Conservation (phyloP, 1,140 invertebrate species). For the Vollenhovia emeryi region DNA sequence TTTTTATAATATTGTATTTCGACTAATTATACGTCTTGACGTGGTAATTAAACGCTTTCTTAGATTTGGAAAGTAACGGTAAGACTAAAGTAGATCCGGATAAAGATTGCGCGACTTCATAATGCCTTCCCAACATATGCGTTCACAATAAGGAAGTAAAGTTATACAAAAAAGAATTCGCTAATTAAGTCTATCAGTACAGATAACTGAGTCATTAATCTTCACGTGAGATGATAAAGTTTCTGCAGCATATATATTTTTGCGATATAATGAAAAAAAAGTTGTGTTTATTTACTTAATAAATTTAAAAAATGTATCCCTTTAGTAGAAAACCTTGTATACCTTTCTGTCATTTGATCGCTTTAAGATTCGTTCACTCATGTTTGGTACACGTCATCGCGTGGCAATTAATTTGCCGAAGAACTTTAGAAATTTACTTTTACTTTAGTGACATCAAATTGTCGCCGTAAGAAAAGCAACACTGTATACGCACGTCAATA, state of each 20-base stretch:
- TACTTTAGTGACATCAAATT: background rate
- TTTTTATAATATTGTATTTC: background rate
- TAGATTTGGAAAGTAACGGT: conserved; percentile 23
- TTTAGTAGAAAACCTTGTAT: background rate
- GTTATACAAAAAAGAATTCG: conserved; percentile 19
- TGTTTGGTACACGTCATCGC: no score
- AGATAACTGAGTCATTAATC: background rate
- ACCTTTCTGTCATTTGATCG: background rate
- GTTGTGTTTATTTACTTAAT: background rate
- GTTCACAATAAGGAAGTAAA: conserved; percentile 11
- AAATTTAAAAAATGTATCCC: background rate
- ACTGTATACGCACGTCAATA: background rate
- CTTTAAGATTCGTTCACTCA: background rate
- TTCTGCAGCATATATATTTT: background rate
- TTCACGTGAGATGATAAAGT: background rate
- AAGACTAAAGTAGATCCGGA: background rate
- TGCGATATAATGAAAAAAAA: background rate
- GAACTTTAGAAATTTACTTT: background rate
- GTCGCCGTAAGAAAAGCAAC: background rate
- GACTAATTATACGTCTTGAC: background rate
- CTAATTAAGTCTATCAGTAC: conserved; percentile 25
- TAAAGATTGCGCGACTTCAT: background rate
- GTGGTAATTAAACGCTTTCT: conserved; percentile 27
- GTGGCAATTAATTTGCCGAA: background rate
- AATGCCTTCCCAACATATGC: background rate